phyloP scores from a whole-genome alignment of 1,140 invertebrate species.

The Elymnias hypermnestra region DNA sequence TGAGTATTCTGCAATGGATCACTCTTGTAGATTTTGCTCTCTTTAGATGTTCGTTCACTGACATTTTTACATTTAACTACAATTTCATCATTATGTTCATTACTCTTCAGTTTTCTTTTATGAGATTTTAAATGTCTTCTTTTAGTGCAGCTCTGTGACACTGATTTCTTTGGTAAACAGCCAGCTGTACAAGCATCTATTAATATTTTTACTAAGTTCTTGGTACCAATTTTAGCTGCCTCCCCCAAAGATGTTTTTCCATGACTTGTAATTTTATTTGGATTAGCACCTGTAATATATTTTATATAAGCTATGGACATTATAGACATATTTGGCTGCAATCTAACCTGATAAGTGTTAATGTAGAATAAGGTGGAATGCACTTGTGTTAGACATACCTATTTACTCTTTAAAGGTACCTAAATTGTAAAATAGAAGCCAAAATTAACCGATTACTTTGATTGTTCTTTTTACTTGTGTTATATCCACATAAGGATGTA shows the following conservation, averaged over 20 bases:
- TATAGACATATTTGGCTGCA: no score
- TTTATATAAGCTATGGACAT: no score
- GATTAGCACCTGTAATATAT: slow-evolving; percentile 51
- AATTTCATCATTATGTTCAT: slow-evolving; percentile 33
- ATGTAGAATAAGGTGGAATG: no score
- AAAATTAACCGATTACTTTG: no score
- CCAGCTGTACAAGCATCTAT: slow-evolving; percentile 35
- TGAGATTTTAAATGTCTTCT: slow-evolving; percentile 44
- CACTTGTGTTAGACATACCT: no score
- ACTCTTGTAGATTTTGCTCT: slow-evolving; percentile 21
- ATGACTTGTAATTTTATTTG: slow-evolving; percentile 50
- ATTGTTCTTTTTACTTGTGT: no score
- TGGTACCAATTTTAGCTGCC: slow-evolving; percentile 52
- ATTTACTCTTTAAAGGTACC: no score
- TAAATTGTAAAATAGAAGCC: no score
- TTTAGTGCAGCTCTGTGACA: slow-evolving; percentile 22
- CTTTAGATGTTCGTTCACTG: slow-evolving; percentile 39
- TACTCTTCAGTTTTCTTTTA: slow-evolving; percentile 47
- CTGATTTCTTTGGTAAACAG: slow-evolving; percentile 14
- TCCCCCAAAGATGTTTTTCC: slow-evolving; percentile 62
- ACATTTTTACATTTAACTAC: slow-evolving; percentile 52
- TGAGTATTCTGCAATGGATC: slow-evolving; percentile 17
- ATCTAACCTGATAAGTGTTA: no score
- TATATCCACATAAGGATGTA: no score
- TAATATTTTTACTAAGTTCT: slow-evolving; percentile 40